Evolutionary conservation across 2,113 vertebrate species (phyloP), one percentile per base, ranked within the genome.

Genomic region (Leptobrachium ailaonicum): DNA sequence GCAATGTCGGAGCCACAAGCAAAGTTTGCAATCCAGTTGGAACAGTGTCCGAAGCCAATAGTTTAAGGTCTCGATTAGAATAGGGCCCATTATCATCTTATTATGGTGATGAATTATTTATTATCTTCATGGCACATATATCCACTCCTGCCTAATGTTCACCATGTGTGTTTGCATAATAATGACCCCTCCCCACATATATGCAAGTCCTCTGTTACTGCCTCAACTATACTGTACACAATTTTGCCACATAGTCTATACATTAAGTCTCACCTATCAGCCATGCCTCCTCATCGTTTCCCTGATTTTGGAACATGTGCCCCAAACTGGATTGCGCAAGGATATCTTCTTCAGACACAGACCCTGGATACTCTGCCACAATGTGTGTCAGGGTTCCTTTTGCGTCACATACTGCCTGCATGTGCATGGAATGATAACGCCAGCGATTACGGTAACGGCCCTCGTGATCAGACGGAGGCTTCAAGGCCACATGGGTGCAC

Each of bases 331-430:
- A 82, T 12, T 60, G 67, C 14, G 32, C 41, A 12, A 71, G 60
- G 44, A 70, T 71, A n/a, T 76, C 41, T 58, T 60, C 44, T 14
- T 82, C 47, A 12, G 80, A 45, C 45, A 64, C 72, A 10, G 79
- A 69, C 9, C 66, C 79, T 10, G 79, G 79, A 42, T 62, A 75
- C 53, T 70, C 79, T 0, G 72, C 71, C 62, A 75, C 71, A 45
- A 62, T 58, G 6, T 75, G 79, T 42, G 54, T 70, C 12, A 75
- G 13, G 42, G 56, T 8, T 4, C 73, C 66, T 1, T 11, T 62
- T 11, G 50, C 73, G 20, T 70, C 14, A 5, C 79, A 81, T 41
- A 74, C 53, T 8, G 68, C 66, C 66, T 71, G 79, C 73, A 76
- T 71, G 44, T 82, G 66, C 73, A 75, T 71, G 32, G 73, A 71